phyloP scores from a whole-genome alignment of 2,797 vertebrate species.

The Diplodus puntazzo region DNA sequence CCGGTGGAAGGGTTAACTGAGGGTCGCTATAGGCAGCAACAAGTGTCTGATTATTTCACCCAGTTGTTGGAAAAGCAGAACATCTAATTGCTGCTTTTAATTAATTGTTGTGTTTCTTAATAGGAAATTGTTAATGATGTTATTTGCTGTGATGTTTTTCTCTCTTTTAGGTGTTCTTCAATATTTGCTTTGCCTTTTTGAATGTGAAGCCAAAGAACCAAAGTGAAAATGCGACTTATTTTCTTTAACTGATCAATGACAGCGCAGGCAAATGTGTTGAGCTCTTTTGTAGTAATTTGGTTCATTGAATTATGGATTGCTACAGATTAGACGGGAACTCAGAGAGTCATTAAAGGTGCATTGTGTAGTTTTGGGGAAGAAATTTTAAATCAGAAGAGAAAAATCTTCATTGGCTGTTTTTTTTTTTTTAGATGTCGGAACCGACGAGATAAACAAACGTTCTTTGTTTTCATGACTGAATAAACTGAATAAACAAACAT shows the following conservation, averaged over 20 bases:
- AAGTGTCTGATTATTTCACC: conserved; percentile 59
- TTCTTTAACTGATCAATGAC: background rate
- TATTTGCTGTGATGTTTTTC: background rate
- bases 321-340: background rate
- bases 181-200: background rate
- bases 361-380: no score
- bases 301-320: background rate
- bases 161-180: background rate
- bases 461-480: no score
- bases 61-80: conserved; percentile 19
- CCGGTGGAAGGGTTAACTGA: conserved; percentile 50
- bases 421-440: no score
- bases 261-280: background rate
- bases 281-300: background rate
- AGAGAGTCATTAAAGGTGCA: background rate
- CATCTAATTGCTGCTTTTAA: conserved; percentile 9
- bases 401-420: no score
- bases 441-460: no score
- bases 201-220: conserved; percentile 1
- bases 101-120: conserved; percentile 13
- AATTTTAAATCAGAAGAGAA: no score
- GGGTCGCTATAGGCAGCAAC: conserved; percentile 52
- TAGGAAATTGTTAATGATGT: background rate
- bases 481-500: no score
- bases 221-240: background rate